Percentiles rank a stretch among this genome's conserved stretches.
phyloP scores from a whole-genome alignment of 1,140 invertebrate genomes.

The Contarinia nasturtii region DNA sequence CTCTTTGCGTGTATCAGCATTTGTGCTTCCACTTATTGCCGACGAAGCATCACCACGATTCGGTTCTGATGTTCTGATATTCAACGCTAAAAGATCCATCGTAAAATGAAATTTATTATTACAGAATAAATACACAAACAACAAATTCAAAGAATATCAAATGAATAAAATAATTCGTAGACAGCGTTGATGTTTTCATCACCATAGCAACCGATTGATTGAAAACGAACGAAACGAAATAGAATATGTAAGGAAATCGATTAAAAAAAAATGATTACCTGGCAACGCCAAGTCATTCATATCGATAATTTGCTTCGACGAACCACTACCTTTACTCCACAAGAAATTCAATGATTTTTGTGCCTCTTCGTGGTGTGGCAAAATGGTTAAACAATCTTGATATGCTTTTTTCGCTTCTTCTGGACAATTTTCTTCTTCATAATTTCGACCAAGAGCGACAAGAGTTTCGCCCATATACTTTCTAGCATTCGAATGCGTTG shows the following conservation, averaged over 20 bases:
- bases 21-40: neutral
- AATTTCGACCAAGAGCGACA: conserved; percentile 63
- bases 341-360: conserved; percentile 59
- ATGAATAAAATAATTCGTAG: too few species aligned
- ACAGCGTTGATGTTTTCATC: too few species aligned
- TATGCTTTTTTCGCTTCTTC: conserved; percentile 72
- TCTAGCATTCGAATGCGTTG: conserved; percentile 78
- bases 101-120: too few species aligned
- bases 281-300: conserved; percentile 34
- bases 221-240: conserved; percentile 20
- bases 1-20: conserved; percentile 26
- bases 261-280: conserved; percentile 9
- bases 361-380: conserved; percentile 69
- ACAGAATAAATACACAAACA: too few species aligned
- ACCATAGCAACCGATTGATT: neutral
- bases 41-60: neutral
- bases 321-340: conserved; percentile 33
- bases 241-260: neutral
- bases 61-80: neutral
- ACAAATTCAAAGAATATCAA: too few species aligned
- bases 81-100: neutral
- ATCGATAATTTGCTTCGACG: conserved; percentile 33
- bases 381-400: conserved; percentile 57
- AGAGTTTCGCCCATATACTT: conserved; percentile 89
- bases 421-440: conserved; percentile 65